Evolutionary conservation across 2,888 invertebrate genomes (phyloP).

Genomic region (Aphodius sticticus): DNA sequence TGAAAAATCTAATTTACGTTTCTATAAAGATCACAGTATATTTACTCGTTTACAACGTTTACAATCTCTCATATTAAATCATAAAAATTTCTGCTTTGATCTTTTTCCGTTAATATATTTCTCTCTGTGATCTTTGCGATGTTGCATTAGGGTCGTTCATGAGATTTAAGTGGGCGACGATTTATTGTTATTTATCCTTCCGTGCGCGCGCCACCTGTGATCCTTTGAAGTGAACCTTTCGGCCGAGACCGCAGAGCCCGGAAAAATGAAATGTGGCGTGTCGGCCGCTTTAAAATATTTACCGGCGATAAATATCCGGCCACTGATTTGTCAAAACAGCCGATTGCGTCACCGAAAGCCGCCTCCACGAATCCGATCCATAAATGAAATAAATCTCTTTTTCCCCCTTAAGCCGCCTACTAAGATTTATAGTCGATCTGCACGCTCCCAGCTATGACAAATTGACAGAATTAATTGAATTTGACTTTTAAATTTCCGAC

Average conservation of each 20-base stretch:
- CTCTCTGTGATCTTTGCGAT: background rate
- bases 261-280: constrained; percentile 4
- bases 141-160: background rate
- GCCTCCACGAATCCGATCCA: background rate
- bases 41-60: background rate
- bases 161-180: background rate
- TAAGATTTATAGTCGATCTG: background rate
- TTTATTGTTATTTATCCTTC: background rate
- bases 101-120: background rate
- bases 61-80: background rate
- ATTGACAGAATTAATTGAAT: background rate
- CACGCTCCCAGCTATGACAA: background rate
- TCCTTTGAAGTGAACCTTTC: constrained; percentile 4
- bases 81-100: background rate
- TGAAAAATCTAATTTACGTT: background rate
- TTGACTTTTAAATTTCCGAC: background rate
- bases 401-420: background rate
- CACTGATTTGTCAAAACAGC: background rate
- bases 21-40: background rate
- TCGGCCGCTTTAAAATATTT: background rate
- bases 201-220: background rate
- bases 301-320: background rate
- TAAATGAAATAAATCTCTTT: background rate
- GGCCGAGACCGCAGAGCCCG: background rate
- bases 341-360: background rate